phyloP scores from a whole-genome alignment of 2,888 invertebrate genomes.

The Ferrisia virgata region DNA sequence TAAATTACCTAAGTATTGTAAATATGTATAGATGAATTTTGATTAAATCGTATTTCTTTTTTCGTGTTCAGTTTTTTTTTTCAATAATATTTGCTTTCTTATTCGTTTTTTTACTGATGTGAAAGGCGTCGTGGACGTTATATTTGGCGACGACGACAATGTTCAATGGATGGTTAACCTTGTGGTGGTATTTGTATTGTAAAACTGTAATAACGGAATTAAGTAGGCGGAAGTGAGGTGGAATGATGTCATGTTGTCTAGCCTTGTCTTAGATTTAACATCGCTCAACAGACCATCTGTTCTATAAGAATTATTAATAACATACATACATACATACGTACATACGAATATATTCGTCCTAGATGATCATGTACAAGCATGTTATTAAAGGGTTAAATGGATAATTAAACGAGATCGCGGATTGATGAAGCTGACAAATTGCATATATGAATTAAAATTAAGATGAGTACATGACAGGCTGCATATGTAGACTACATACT shows the following conservation, averaged over 20 bases:
- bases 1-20: conserved; percentile 29
- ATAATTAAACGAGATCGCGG: conserved; percentile 6
- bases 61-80: not conserved
- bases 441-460: not conserved
- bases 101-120: not conserved
- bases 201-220: conserved; percentile 17
- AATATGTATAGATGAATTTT: conserved; percentile 38
- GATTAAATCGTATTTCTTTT: conserved; percentile 34
- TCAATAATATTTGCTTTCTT: not conserved
- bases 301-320: conserved; percentile 25
- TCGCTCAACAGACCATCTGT: conserved; percentile 34
- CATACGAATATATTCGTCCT: conserved; percentile 13
- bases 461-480: no score
- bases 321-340: not conserved
- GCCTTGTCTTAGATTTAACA: conserved; percentile 16
- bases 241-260: conserved; percentile 44
- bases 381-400: not conserved
- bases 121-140: not conserved
- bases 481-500: no score
- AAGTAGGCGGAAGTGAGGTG: conserved; percentile 45
- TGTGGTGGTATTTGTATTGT: not conserved
- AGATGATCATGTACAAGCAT: not conserved
- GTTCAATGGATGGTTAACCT: not conserved
- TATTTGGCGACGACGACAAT: not conserved
- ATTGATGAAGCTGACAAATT: conserved; percentile 14